Evolutionary conservation across 92 coral and sea anemone genomes (phyloP).

Genomic region (Paramuricea clavata): DNA sequence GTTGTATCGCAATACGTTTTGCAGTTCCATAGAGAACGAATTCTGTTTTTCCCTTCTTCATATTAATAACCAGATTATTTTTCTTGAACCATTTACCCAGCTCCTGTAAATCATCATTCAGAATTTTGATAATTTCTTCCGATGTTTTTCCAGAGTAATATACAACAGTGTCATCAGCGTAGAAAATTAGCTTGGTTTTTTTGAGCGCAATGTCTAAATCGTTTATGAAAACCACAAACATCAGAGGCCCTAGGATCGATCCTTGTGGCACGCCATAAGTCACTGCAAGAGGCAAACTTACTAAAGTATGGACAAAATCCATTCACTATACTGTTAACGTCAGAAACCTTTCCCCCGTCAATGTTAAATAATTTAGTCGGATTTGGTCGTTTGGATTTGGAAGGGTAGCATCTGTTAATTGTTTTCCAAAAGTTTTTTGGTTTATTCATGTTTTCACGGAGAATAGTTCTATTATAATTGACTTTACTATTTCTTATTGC

Average conservation of each 20-base stretch:
- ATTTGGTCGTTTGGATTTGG: conserved; percentile 16
- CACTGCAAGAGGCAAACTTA: neutral
- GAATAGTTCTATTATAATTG: conserved; percentile 16
- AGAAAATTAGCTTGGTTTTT: neutral
- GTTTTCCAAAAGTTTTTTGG: no score
- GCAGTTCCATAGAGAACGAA: neutral
- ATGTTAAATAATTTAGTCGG: conserved; percentile 9
- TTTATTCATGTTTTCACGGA: conserved; percentile 34
- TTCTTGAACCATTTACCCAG: no score
- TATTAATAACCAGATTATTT: neutral
- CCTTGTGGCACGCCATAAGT: conserved; percentile 8
- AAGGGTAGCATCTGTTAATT: conserved; percentile 16
- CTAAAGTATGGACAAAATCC: conserved; percentile 1
- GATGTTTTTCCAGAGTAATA: neutral
- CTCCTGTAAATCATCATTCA: no score
- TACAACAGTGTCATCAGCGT: no score
- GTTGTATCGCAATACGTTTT: neutral
- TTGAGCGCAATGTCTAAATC: conserved; percentile 9
- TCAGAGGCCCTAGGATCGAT: neutral
- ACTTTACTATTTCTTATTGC: no score
- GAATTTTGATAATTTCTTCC: no score
- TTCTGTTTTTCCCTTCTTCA: conserved; percentile 1
- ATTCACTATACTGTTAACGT: neutral
- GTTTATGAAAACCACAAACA: conserved; percentile 22
- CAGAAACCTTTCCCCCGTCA: conserved; percentile 1